Conservation (phyloP, 1,140 invertebrate genomes). For the Rhopalosiphum maidis region DNA sequence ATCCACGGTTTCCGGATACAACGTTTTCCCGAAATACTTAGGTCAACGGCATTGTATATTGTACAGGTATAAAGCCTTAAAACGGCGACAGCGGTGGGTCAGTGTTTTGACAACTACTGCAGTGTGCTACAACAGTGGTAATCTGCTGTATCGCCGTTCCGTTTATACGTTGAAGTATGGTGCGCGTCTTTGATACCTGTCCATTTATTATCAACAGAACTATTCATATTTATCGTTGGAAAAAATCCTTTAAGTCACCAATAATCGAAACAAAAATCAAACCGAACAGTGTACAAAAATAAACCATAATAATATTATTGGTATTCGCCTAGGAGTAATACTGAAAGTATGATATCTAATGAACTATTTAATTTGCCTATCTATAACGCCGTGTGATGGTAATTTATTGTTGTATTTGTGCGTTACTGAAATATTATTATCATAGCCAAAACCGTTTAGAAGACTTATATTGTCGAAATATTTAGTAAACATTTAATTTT, state of each 20-base stretch:
- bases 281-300: background rate
- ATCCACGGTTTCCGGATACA: no score
- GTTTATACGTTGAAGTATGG: no score
- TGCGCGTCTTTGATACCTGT: background rate
- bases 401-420: background rate
- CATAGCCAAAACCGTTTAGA: background rate
- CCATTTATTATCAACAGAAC: no score
- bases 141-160: background rate
- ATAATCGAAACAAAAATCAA: background rate
- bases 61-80: no score
- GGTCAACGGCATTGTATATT: no score
- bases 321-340: background rate
- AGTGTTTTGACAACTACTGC: background rate
- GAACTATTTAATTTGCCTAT: background rate
- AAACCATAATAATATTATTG: background rate
- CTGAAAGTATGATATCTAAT: background rate
- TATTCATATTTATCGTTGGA: no score
- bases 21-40: no score
- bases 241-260: no score
- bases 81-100: background rate
- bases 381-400: background rate
- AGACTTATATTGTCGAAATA: background rate
- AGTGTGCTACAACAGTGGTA: background rate
- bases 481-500: background rate
- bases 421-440: background rate